Evolutionary conservation across 2,888 invertebrate species (phyloP).

Genomic region (Apamea sordens): DNA sequence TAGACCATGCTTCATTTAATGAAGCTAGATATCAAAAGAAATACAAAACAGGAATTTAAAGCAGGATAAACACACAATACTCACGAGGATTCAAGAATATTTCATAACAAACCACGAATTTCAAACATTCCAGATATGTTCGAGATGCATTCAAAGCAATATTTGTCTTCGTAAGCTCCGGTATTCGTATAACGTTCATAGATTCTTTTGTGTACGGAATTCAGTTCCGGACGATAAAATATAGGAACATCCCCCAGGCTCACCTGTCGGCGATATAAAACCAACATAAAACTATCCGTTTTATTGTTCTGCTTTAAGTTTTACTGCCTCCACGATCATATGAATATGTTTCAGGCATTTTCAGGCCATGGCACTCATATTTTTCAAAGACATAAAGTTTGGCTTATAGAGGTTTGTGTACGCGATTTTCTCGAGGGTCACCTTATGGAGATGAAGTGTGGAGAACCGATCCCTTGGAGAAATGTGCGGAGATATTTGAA

Average conservation of each 20-base stretch:
- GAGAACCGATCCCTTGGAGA: constrained; percentile 53
- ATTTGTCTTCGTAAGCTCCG: constrained; percentile 69
- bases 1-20: neutral
- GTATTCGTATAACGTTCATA: constrained; percentile 56
- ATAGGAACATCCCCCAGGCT: constrained; percentile 69
- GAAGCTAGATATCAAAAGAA: neutral
- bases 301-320: constrained; percentile 81
- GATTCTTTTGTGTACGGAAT: constrained; percentile 65
- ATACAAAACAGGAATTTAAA: constrained; percentile 3
- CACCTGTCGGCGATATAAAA: constrained; percentile 84
- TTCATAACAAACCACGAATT: constrained; percentile 46
- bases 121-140: constrained; percentile 35
- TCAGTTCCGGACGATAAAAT: constrained; percentile 71
- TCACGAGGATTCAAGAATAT: constrained; percentile 23
- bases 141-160: constrained; percentile 55
- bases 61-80: constrained; percentile 8
- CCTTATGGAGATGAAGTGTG: constrained; percentile 51
- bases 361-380: constrained; percentile 55
- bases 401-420: constrained; percentile 57
- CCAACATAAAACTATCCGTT: constrained; percentile 82
- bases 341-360: constrained; percentile 74
- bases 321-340: constrained; percentile 77
- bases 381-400: constrained; percentile 64
- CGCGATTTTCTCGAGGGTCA: constrained; percentile 48
- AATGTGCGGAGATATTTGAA: constrained; percentile 46